Evolutionary conservation across 2,113 vertebrate genomes (phyloP).

Genomic region (Vicugna pacos): DNA sequence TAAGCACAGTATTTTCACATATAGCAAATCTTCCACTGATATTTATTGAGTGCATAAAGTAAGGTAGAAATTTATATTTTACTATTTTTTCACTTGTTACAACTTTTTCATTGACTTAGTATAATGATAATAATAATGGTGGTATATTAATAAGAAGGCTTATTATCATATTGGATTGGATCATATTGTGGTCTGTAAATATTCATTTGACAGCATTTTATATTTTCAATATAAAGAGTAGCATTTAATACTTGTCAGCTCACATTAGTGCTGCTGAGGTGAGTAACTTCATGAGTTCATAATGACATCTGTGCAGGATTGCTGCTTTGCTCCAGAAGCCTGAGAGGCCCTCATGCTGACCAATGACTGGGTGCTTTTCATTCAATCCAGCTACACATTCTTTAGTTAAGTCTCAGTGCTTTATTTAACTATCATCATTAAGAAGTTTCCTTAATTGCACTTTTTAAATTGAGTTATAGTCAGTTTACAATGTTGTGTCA

Average conservation of each 20-base stretch:
- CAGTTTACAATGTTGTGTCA: too few species aligned
- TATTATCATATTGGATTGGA: background rate
- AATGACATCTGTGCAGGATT: background rate
- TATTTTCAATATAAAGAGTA: background rate
- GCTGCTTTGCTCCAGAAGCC: background rate
- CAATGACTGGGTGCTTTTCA: background rate
- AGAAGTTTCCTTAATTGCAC: background rate
- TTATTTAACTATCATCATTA: background rate
- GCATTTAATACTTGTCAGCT: background rate
- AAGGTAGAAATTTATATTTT: slow-evolving; percentile 36
- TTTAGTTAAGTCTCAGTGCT: background rate
- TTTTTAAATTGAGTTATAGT: background rate
- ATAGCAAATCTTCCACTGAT: background rate
- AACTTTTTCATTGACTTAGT: slow-evolving; percentile 31
- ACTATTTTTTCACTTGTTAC: background rate
- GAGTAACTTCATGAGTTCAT: background rate
- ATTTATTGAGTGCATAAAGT: background rate
- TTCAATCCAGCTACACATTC: background rate
- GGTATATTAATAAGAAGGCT: background rate
- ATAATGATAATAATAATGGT: background rate
- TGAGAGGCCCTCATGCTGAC: background rate
- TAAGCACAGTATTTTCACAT: slow-evolving; percentile 15
- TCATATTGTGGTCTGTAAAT: background rate
- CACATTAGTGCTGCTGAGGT: background rate
- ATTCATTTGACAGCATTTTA: background rate